Conservation (phyloP, 2,797 vertebrate species). For the Coreius guichenoti region DNA sequence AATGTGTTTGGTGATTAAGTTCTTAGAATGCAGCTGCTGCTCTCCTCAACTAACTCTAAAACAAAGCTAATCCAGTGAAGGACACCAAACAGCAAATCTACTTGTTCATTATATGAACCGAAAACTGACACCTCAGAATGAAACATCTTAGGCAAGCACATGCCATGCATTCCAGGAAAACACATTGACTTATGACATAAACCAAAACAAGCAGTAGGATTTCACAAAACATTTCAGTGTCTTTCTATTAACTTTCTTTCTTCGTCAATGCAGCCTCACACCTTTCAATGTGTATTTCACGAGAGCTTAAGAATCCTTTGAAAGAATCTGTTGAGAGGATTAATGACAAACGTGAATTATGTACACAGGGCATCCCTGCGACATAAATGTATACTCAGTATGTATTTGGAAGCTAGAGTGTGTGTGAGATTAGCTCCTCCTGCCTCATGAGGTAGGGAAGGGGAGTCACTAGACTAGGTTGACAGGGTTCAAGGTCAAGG, state of each 20-base stretch:
- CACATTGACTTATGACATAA: slow-evolving; percentile 67
- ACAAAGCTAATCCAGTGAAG: slow-evolving; percentile 5
- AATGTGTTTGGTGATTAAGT: slow-evolving; percentile 40
- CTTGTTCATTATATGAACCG: slow-evolving; percentile 52
- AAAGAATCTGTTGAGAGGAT: slow-evolving; percentile 16
- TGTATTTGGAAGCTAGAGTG: neutral
- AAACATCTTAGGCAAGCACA: slow-evolving; percentile 67
- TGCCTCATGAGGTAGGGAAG: slow-evolving; percentile 18
- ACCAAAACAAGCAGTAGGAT: slow-evolving; percentile 67
- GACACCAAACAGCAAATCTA: slow-evolving; percentile 20
- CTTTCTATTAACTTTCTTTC: slow-evolving; percentile 24
- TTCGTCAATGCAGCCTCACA: neutral
- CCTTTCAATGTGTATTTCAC: slow-evolving; percentile 4
- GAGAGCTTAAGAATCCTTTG: neutral
- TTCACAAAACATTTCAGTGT: slow-evolving; percentile 41
- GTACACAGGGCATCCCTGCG: slow-evolving; percentile 11
- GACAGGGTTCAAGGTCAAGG: slow-evolving; percentile 71
- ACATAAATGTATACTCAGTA: slow-evolving; percentile 37
- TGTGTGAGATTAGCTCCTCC: slow-evolving; percentile 42
- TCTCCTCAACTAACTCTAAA: slow-evolving; percentile 44
- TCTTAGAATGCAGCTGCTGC: slow-evolving; percentile 33
- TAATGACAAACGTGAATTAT: slow-evolving; percentile 10
- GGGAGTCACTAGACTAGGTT: slow-evolving; percentile 67
- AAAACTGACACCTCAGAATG: slow-evolving; percentile 58
- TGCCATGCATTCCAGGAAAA: slow-evolving; percentile 75